phyloP scores from a whole-genome alignment of 2,888 invertebrate genomes.

The Caenorhabditis imperialis region DNA sequence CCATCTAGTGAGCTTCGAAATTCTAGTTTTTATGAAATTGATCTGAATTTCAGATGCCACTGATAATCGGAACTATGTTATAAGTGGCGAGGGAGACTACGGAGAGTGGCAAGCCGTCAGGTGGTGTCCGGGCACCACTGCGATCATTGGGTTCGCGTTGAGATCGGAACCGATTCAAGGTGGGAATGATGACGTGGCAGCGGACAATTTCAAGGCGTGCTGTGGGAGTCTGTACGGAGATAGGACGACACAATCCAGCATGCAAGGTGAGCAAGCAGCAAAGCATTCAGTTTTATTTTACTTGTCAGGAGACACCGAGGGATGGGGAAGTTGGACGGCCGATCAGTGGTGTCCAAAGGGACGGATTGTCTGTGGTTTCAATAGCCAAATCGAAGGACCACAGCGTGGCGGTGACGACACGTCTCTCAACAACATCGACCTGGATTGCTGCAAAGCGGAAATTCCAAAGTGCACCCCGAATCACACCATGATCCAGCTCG shows the following conservation, averaged over 20 bases:
- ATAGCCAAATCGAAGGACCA: not conserved
- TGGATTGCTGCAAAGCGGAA: conserved; percentile 6
- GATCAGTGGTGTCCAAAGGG: not conserved
- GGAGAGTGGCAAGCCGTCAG: no score
- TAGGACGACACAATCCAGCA: not conserved
- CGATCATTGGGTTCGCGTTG: not conserved
- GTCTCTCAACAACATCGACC: conserved; percentile 1
- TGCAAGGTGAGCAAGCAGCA: no score
- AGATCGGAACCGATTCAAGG: not conserved
- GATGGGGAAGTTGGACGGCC: not conserved
- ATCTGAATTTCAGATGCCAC: not conserved
- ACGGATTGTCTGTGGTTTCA: not conserved
- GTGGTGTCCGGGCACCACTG: not conserved
- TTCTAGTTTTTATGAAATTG: not conserved
- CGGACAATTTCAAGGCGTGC: not conserved
- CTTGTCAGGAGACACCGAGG: no score
- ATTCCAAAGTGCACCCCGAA: no score
- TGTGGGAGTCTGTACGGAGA: not conserved
- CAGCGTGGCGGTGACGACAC: conserved; percentile 9
- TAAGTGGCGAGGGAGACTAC: not conserved
- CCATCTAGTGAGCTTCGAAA: not conserved
- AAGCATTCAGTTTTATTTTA: no score
- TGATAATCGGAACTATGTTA: not conserved
- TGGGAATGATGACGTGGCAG: not conserved
- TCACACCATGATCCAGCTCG: no score